These are phyloP conservation scores for Emys orbicularis DNA, from an alignment of 2,797 vertebrate species.

Conservation along the genomic window DNA sequence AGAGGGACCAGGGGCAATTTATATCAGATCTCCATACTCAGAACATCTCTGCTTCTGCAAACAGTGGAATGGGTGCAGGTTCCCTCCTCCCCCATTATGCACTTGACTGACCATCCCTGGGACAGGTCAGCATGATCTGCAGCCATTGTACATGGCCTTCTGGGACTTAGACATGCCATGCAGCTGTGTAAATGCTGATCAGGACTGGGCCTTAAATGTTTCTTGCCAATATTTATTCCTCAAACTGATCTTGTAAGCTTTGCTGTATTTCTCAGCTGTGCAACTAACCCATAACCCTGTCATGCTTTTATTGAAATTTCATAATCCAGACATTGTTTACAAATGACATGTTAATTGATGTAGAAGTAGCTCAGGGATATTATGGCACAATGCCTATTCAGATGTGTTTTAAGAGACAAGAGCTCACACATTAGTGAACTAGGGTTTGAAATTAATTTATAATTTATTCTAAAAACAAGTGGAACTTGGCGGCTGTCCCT, in stretches of 20 bases:
- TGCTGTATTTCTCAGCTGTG: not conserved
- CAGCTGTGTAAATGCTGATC: not conserved
- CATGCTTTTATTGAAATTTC: not conserved
- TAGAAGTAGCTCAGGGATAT: not conserved
- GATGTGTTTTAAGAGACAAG: not conserved
- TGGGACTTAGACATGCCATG: not conserved
- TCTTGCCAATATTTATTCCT: not conserved
- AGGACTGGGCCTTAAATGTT: not conserved
- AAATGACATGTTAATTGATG: not conserved
- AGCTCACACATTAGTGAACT: not conserved
- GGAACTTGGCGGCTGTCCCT: not conserved
- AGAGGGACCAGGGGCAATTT: not conserved
- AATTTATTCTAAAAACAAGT: not conserved
- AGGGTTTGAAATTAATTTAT: not conserved
- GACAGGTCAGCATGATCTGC: not conserved
- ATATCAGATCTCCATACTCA: not conserved
- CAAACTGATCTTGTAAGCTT: rapidly evolving
- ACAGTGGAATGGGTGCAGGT: rapidly evolving
- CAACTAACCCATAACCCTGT: not conserved
- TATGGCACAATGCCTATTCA: not conserved
- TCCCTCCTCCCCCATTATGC: not conserved
- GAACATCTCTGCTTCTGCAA: rapidly evolving
- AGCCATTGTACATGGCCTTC: not conserved
- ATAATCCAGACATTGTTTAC: rapidly evolving
- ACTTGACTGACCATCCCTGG: not conserved